Evolutionary conservation across 2,888 invertebrate genomes (phyloP), one percentile per base, ranked within the genome.

Genomic region (Cosmorhoe ocellata): DNA sequence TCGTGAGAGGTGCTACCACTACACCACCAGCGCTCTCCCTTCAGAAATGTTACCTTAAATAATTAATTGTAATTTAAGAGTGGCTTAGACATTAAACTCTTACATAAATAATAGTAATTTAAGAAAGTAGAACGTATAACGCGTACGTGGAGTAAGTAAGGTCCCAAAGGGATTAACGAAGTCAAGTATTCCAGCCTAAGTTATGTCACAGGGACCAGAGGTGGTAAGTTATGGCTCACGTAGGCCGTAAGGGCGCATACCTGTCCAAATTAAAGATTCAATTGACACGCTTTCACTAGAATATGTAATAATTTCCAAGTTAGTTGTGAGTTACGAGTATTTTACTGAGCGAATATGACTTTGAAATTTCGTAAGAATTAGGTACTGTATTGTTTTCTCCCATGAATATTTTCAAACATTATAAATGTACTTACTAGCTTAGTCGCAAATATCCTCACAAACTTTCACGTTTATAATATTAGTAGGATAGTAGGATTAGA

Each of bases 181-280:
- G 30, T 44, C 7, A 27, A 43, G 39, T 48, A 32, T 41, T 40
- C 30, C 11, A 12, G n/a, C 10, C 28, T 40, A 36, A 43, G 32
- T 27, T 33, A 33, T 30, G 32, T 28, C 11, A 32, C 12, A 9
- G 31, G 37, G 45, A 37, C 32, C 32, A 24, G 6, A 28, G 31
- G 36, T 27, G 27, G 27, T 30, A 30, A 44, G 36, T 36, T 28
- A 44, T 26, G 18, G 33, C 6, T 4, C 37, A 38, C 38, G 45
- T 26, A 38, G 45, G 38, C 24, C 24, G 13, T 9, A 38, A 18
- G 31, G 26, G n/a, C 38, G 26, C 42, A 42, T 42, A 33, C 38
- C 28, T 10, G 8, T 31, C 30, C 44, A 50, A 50, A 50, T 50
- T 44, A 50, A 50, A 50, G 33, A 50, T 50, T 50, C 43, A 44